phyloP scores from a whole-genome alignment of 2,888 invertebrate genomes.

The Monopis laevigella region DNA sequence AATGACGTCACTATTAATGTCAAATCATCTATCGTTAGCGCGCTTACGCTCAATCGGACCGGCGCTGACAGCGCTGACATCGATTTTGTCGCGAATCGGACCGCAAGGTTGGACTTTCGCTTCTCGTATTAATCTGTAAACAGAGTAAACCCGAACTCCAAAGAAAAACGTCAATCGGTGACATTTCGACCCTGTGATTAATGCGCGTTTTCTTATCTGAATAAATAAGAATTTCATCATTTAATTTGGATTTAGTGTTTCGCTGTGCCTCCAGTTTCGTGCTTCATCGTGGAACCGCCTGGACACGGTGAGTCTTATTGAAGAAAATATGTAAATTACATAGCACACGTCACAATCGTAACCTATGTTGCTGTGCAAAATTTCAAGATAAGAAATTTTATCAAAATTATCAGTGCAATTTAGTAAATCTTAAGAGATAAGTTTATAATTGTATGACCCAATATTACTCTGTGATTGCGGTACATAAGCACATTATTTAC shows the following conservation, averaged over 20 bases:
- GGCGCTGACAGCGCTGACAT: no score
- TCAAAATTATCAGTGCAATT: constrained; percentile 4
- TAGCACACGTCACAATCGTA: constrained; percentile 5
- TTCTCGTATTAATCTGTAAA: no score
- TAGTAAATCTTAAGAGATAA: constrained; percentile 8
- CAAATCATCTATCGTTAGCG: no score
- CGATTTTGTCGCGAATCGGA: no score
- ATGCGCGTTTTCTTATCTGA: not conserved
- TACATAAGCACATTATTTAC: no score
- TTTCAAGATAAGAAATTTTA: not conserved
- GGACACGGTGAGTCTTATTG: constrained; percentile 32
- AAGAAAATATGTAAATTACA: constrained; percentile 17
- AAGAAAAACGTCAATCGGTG: constrained; percentile 6
- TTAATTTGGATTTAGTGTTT: not conserved
- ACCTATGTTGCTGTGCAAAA: constrained; percentile 1
- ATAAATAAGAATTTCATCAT: constrained; percentile 1
- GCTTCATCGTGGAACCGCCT: constrained; percentile 1
- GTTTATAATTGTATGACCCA: constrained; percentile 8
- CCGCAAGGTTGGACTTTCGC: no score
- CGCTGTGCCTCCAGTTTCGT: not conserved
- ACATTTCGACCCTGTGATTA: constrained; percentile 1
- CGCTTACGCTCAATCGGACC: no score
- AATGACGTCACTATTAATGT: no score
- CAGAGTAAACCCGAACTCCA: no score
- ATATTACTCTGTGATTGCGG: constrained; percentile 7